Percentiles rank a stretch among this genome's conserved stretches.
These are phyloP conservation scores for Urocynchramus pylzowi DNA, from an alignment of 2,113 vertebrate genomes.

Conservation along the genomic window DNA sequence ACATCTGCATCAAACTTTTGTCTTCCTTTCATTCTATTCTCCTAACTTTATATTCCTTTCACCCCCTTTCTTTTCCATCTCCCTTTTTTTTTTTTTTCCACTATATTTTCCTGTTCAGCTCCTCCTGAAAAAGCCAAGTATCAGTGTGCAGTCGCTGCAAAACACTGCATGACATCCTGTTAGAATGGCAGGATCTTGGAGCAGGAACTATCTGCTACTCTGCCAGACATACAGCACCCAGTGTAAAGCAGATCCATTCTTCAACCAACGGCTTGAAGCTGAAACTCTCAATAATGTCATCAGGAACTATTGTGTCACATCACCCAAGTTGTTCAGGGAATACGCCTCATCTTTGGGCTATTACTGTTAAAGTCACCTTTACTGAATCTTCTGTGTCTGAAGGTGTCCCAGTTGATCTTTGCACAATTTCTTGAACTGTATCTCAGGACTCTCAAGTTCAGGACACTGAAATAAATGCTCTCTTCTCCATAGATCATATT, in stretches of 20 bases:
- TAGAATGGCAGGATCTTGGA: not conserved
- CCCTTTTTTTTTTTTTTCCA: not conserved
- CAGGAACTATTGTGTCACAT: not conserved
- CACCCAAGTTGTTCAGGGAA: not conserved
- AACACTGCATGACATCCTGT: not conserved
- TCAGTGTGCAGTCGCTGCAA: accelerated
- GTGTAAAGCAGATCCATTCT: not conserved
- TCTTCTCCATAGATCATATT: not conserved
- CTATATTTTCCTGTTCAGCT: not conserved
- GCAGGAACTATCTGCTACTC: not conserved
- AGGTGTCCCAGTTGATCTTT: not conserved
- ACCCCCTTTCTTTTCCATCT: not conserved
- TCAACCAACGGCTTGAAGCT: not conserved
- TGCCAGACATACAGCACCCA: not conserved
- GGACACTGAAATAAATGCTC: not conserved
- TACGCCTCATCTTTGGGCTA: not conserved
- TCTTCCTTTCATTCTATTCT: not conserved
- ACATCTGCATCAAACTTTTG: not conserved
- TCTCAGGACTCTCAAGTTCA: not conserved
- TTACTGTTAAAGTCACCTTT: not conserved
- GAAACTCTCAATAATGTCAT: not conserved
- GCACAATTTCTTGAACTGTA: not conserved
- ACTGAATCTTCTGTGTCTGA: not conserved
- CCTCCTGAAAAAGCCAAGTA: not conserved
- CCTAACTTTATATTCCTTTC: not conserved